A percentile compares a stretch with the other conserved stretches of the same genome.
These are phyloP conservation scores for Choloepus hoffmanni DNA, from an alignment of 2,113 vertebrate genomes.

Conservation along the genomic window DNA sequence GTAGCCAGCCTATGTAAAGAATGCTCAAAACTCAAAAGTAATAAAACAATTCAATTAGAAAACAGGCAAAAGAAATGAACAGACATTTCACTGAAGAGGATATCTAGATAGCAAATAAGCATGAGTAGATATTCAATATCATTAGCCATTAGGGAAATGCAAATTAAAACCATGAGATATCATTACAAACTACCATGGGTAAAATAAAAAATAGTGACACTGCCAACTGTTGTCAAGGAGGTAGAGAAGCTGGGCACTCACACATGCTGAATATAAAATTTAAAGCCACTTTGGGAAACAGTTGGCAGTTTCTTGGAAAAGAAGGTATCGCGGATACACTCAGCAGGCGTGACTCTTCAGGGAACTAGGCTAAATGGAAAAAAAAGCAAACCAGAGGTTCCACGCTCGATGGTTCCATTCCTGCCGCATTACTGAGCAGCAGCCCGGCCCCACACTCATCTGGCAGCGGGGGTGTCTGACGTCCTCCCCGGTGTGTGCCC, in stretches of 20 bases:
- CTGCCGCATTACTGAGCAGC: no score
- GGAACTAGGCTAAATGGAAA: not conserved
- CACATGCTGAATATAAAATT: not conserved
- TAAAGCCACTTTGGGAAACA: not conserved
- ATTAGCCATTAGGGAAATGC: not conserved
- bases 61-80: not conserved
- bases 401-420: no score
- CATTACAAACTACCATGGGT: not conserved
- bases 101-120: not conserved
- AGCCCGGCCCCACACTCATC: not conserved
- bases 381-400: no score
- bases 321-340: not conserved
- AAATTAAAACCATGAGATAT: not conserved
- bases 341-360: accelerated
- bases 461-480: no score
- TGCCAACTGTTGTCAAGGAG: not conserved
- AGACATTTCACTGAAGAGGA: not conserved
- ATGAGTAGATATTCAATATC: not conserved
- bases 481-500: not conserved
- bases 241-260: not conserved
- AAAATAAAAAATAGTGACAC: not conserved
- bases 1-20: not conserved
- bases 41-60: not conserved
- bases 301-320: not conserved
- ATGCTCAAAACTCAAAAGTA: not conserved